These are phyloP conservation scores for Sardina pilchardus DNA, from an alignment of 2,113 vertebrate genomes.

Conservation along the genomic window DNA sequence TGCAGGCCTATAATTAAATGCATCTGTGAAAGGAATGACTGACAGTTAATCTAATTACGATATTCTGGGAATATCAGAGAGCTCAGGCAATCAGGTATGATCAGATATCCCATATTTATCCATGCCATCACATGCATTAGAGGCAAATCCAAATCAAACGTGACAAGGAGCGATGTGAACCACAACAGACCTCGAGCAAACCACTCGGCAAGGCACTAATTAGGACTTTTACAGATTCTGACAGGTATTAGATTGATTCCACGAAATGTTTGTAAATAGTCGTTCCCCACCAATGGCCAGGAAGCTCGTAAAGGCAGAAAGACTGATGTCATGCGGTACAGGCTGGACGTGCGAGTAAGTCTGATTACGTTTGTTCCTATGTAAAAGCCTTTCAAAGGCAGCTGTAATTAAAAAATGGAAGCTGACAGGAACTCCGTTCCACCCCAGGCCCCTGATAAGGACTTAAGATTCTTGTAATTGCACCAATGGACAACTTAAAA, in stretches of 20 bases:
- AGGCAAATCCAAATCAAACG: neutral
- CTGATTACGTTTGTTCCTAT: neutral
- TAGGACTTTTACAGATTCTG: slow-evolving; percentile 3
- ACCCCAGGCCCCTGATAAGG: neutral
- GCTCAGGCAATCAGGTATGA: neutral
- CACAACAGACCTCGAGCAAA: slow-evolving; percentile 10
- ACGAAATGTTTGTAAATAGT: slow-evolving; percentile 10
- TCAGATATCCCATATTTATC: neutral
- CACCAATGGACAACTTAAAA: slow-evolving; percentile 17
- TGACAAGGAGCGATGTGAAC: slow-evolving; percentile 12
- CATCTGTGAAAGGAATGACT: neutral
- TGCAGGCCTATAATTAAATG: neutral
- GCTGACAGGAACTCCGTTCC: neutral
- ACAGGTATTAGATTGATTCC: slow-evolving; percentile 6
- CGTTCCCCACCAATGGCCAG: neutral
- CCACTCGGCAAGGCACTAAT: neutral
- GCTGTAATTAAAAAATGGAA: slow-evolving; percentile 10
- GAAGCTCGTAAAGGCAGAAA: neutral
- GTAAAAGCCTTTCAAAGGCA: neutral
- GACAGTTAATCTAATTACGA: neutral
- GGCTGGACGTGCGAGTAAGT: neutral
- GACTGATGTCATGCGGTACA: neutral
- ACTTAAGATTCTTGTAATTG: slow-evolving; percentile 9
- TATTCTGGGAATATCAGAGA: slow-evolving; percentile 5
- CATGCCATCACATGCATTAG: neutral